phyloP scores from a whole-genome alignment of 2,888 invertebrate species.

The Lymantria monacha region DNA sequence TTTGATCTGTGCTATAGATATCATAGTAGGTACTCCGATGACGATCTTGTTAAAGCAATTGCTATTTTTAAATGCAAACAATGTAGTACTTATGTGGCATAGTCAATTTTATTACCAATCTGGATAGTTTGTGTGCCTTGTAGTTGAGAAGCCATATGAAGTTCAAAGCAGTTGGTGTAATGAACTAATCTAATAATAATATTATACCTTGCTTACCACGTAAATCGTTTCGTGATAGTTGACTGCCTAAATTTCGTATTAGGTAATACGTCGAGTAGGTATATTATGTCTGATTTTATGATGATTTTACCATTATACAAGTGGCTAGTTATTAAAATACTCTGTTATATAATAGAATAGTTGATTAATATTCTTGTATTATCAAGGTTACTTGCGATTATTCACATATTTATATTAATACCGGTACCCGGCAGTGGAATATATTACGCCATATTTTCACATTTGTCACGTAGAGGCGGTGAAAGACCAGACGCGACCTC shows the following conservation, averaged over 20 bases:
- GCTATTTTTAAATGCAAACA: slow-evolving; percentile 11
- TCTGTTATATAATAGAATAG: neutral
- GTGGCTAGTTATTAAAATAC: neutral
- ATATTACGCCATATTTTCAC: slow-evolving; percentile 14
- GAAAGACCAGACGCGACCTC: slow-evolving; percentile 27
- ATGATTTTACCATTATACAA: too few relatives aligned
- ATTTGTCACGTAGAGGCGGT: slow-evolving; percentile 1
- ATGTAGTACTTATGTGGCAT: neutral
- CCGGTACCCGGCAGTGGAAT: slow-evolving; percentile 14
- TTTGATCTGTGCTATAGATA: slow-evolving; percentile 26
- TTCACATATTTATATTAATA: slow-evolving; percentile 8
- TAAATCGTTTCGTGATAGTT: too few relatives aligned
- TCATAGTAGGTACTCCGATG: slow-evolving; percentile 13
- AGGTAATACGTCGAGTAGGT: too few relatives aligned
- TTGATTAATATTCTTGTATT: slow-evolving; percentile 2
- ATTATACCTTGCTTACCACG: too few relatives aligned
- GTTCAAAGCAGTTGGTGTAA: too few relatives aligned
- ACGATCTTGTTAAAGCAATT: slow-evolving; percentile 2
- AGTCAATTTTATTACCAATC: neutral
- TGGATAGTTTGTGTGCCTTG: neutral
- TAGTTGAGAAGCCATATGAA: neutral
- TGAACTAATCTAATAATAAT: too few relatives aligned
- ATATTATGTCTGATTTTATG: too few relatives aligned
- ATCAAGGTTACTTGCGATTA: slow-evolving; percentile 14
- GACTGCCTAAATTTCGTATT: too few relatives aligned